A percentile compares a stretch with the other conserved stretches of the same genome.
Conservation (phyloP, 2,888 invertebrate species). For the Thymelicus acteon region DNA sequence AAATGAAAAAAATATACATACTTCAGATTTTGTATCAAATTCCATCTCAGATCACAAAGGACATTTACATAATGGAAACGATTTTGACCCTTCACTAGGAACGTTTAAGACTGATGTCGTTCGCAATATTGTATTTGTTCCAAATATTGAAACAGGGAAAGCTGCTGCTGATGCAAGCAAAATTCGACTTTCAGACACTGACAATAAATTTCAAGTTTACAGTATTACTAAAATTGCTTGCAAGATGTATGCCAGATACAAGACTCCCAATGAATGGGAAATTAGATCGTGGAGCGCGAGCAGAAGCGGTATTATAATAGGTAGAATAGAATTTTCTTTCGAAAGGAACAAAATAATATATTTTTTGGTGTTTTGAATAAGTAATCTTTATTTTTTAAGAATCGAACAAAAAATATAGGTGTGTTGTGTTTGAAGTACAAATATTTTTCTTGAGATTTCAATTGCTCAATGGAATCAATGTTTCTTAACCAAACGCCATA, state of each 20-base stretch:
- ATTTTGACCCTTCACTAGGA: constrained; percentile 35
- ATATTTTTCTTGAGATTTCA: background rate
- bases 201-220: constrained; percentile 41
- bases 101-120: constrained; percentile 24
- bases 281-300: constrained; percentile 65
- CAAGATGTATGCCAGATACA: constrained; percentile 54
- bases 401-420: constrained; percentile 34
- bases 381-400: constrained; percentile 39
- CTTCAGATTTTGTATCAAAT: constrained; percentile 58
- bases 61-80: constrained; percentile 26
- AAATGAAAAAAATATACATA: constrained; percentile 52
- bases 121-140: constrained; percentile 37
- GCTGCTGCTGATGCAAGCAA: constrained; percentile 37
- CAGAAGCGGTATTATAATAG: constrained; percentile 67
- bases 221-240: constrained; percentile 46
- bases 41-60: constrained; percentile 48
- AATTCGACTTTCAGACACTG: constrained; percentile 40
- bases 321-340: constrained; percentile 63
- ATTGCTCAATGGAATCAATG: no score
- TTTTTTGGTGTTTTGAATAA: constrained; percentile 37
- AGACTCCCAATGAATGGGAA: constrained; percentile 70
- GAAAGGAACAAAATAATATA: constrained; percentile 44
- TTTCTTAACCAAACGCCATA: no score
- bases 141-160: constrained; percentile 49
- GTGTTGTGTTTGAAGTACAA: background rate